A percentile compares a stretch with the other conserved stretches of the same genome.
These are phyloP conservation scores for Leucozona laternaria DNA, from an alignment of 2,888 invertebrate species.

Conservation along the genomic window DNA sequence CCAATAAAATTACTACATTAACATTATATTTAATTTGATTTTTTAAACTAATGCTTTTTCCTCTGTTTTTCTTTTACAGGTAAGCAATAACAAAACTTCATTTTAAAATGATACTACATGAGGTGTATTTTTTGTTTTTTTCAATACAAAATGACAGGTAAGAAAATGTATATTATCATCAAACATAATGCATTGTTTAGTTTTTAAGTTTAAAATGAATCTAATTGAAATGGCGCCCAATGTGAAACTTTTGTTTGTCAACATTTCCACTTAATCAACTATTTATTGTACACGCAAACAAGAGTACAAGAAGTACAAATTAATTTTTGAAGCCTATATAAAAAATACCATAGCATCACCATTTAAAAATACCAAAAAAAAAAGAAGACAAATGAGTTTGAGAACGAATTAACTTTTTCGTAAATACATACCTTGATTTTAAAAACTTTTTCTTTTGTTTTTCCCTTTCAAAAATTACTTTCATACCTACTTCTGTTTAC, in stretches of 20 bases:
- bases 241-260: neutral
- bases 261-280: neutral
- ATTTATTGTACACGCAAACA: neutral
- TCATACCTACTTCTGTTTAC: neutral
- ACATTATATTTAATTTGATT: no score
- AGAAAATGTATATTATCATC: no score
- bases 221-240: neutral
- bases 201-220: neutral
- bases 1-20: no score
- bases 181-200: no score
- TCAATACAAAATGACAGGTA: no score
- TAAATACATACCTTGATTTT: slow-evolving; percentile 3
- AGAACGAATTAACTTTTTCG: neutral
- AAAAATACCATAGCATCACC: neutral
- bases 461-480: neutral
- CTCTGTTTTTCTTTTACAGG: no score
- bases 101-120: no score
- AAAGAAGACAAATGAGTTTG: neutral
- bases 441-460: slow-evolving; percentile 2
- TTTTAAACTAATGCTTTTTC: no score
- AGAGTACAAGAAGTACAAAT: neutral
- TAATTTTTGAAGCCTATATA: neutral
- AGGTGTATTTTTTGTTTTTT: no score
- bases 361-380: neutral
- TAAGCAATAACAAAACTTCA: no score